These are phyloP conservation scores for Eremophila alpestris DNA, from an alignment of 2,797 vertebrate species.

Conservation along the genomic window DNA sequence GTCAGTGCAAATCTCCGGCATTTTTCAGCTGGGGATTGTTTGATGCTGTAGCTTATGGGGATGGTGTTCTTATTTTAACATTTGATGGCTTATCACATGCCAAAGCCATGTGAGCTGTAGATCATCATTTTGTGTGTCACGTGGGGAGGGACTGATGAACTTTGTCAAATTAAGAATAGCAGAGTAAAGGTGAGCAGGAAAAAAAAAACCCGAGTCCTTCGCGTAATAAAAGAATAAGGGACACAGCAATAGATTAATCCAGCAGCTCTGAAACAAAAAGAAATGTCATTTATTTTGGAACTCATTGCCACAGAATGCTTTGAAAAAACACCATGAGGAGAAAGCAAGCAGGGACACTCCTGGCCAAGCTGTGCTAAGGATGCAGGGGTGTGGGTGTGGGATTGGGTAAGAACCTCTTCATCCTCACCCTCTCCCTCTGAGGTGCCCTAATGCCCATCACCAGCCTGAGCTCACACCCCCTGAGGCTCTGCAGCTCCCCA, in stretches of 20 bases:
- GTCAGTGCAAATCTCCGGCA: neutral
- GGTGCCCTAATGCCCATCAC: neutral
- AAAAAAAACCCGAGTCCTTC: neutral
- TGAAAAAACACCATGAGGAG: neutral
- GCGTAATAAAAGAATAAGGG: neutral
- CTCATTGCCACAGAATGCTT: neutral
- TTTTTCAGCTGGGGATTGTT: neutral
- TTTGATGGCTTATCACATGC: neutral
- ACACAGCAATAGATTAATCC: neutral
- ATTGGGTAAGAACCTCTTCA: neutral
- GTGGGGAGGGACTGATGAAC: neutral
- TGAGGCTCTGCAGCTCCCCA: accelerated
- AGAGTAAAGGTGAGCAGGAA: neutral
- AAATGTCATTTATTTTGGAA: neutral
- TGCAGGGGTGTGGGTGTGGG: accelerated
- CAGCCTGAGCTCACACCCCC: neutral
- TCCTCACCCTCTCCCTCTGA: neutral
- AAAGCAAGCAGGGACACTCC: neutral
- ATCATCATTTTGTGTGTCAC: neutral
- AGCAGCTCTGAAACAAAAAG: neutral
- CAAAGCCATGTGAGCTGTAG: neutral
- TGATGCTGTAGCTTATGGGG: neutral
- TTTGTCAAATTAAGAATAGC: neutral
- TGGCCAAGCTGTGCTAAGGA: neutral
- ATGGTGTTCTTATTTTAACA: neutral